Percentiles rank a stretch among this genome's conserved stretches.
phyloP scores from a whole-genome alignment of 2,888 invertebrate species.

The Tridacna gigas region DNA sequence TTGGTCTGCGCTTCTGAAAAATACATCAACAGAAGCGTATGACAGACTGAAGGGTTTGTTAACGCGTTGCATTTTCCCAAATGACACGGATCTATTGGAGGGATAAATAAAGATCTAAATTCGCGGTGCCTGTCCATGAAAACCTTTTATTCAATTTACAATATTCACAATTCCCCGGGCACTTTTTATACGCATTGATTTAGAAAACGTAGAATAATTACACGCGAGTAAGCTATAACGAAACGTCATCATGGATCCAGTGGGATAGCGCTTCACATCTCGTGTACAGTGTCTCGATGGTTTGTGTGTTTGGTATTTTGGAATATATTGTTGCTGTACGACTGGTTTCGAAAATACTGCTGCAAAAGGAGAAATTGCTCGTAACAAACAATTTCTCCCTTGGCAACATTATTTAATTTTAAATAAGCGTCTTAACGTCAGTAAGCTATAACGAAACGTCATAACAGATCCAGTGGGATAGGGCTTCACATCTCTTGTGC shows the following conservation, averaged over 20 bases:
- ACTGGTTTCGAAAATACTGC: not conserved
- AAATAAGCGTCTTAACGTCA: not conserved
- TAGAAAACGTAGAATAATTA: slow-evolving; percentile 13
- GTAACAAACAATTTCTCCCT: not conserved
- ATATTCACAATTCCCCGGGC: slow-evolving; percentile 6
- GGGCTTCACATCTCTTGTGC: not conserved
- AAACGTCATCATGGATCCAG: slow-evolving; percentile 9
- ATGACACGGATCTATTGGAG: too few relatives aligned
- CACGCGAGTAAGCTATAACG: slow-evolving; percentile 11
- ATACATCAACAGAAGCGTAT: too few relatives aligned
- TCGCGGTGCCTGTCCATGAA: not conserved
- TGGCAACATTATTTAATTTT: not conserved
- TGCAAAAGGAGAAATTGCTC: not conserved
- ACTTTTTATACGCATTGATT: slow-evolving; percentile 13
- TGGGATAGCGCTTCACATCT: not conserved
- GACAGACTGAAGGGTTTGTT: too few relatives aligned
- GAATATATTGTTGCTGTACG: not conserved
- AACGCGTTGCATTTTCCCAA: too few relatives aligned
- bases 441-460: slow-evolving; percentile 12
- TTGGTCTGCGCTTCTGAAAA: too few relatives aligned
- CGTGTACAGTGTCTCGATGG: not conserved
- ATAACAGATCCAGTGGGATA: not conserved
- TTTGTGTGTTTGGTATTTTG: not conserved
- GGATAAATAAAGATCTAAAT: too few relatives aligned
- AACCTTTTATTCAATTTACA: not conserved